Evolutionary conservation across 1,140 invertebrate genomes (phyloP).

Genomic region (Pentalonia nigronervosa): DNA sequence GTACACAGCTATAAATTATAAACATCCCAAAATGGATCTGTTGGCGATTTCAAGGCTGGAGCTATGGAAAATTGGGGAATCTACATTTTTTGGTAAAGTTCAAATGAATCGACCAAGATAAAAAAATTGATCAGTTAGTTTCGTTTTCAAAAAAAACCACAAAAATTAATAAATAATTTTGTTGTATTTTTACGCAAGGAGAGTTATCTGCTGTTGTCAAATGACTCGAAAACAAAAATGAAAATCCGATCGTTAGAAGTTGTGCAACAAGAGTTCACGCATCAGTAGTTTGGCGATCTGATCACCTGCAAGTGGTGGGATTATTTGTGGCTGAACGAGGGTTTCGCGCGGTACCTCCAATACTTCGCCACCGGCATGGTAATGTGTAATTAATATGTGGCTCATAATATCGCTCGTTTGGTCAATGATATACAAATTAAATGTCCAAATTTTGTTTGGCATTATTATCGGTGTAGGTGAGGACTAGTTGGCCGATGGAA

Average conservation of each 20-base stretch:
- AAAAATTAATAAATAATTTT: neutral
- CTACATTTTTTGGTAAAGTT: conserved; percentile 67
- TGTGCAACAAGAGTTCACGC: conserved; percentile 68
- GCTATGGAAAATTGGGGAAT: conserved; percentile 88
- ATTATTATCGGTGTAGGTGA: neutral
- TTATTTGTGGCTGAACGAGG: conserved; percentile 70
- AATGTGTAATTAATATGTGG: neutral
- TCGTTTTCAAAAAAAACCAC: neutral
- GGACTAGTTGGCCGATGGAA: neutral
- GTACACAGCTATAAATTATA: conserved; percentile 60
- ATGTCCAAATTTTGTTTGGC: neutral
- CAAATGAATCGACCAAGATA: neutral
- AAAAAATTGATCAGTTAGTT: neutral
- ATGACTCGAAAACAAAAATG: neutral
- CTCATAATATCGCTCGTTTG: too few relatives aligned
- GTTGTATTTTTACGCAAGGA: neutral
- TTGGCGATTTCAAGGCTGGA: conserved; percentile 77
- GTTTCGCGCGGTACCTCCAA: conserved; percentile 66
- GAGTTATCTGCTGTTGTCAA: neutral
- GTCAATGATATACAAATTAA: neutral
- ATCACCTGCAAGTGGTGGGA: conserved; percentile 65
- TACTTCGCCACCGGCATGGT: conserved; percentile 60
- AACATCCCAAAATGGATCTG: conserved; percentile 69
- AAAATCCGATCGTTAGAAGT: conserved; percentile 64
- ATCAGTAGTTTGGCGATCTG: conserved; percentile 67